phyloP scores from a whole-genome alignment of 2,888 invertebrate species.

The Quadriops clusia region DNA sequence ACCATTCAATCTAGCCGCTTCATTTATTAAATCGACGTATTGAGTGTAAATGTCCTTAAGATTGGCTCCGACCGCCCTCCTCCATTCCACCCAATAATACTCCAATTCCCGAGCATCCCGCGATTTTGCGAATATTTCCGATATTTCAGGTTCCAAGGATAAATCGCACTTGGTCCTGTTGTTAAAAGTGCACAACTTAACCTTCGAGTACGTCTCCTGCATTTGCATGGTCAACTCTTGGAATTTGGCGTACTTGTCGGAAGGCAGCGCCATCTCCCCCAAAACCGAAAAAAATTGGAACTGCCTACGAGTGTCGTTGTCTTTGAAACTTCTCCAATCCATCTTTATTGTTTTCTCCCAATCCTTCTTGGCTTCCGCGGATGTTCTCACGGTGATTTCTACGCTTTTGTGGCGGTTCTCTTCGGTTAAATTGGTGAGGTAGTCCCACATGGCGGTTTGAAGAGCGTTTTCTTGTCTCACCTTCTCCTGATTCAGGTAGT shows the following conservation, averaged over 20 bases:
- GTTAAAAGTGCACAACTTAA: slow-evolving; percentile 64
- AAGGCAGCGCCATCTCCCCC: slow-evolving; percentile 60
- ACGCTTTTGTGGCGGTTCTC: no score
- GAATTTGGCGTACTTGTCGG: slow-evolving; percentile 50
- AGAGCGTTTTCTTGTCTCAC: no score
- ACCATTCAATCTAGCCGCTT: slow-evolving; percentile 60
- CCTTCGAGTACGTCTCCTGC: slow-evolving; percentile 64
- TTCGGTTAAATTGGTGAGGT: no score
- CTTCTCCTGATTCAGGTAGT: no score
- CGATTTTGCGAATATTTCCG: slow-evolving; percentile 53
- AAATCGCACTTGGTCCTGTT: slow-evolving; percentile 52
- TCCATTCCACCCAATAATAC: slow-evolving; percentile 71
- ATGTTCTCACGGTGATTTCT: no score
- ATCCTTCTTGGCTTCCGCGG: slow-evolving; percentile 49
- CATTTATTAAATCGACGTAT: slow-evolving; percentile 55
- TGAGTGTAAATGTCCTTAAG: slow-evolving; percentile 49
- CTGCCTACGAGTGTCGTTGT: slow-evolving; percentile 57
- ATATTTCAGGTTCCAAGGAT: slow-evolving; percentile 63
- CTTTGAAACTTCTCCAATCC: slow-evolving; percentile 60
- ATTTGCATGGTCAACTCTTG: slow-evolving; percentile 56
- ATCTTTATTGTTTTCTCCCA: slow-evolving; percentile 57
- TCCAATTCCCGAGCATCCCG: slow-evolving; percentile 66
- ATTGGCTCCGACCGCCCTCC: slow-evolving; percentile 56
- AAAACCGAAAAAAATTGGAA: slow-evolving; percentile 62
- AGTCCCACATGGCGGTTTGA: no score